A percentile compares a stretch with the other conserved stretches of the same genome.
These are phyloP conservation scores for Artibeus jamaicensis DNA, from an alignment of 2,797 vertebrate species.

Conservation along the genomic window DNA sequence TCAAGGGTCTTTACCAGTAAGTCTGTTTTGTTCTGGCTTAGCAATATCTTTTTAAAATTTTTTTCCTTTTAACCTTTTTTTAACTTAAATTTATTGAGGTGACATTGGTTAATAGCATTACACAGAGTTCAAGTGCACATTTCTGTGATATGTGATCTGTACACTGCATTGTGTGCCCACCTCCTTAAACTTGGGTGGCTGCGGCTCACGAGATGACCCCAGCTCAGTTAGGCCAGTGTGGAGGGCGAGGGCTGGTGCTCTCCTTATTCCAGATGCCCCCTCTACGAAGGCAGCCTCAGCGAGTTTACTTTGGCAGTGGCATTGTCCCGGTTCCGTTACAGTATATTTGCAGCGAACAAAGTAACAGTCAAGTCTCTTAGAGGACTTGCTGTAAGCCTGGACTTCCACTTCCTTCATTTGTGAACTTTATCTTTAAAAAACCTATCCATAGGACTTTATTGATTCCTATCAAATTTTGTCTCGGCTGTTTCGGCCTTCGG, in stretches of 20 bases:
- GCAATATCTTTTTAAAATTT: not conserved
- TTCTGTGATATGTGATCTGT: not conserved
- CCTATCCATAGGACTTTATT: not conserved
- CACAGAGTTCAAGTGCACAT: not conserved
- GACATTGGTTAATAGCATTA: not conserved
- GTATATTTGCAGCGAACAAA: not conserved
- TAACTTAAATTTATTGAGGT: not conserved
- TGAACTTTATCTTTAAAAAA: not conserved
- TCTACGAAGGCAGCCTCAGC: not conserved
- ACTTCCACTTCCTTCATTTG: not conserved
- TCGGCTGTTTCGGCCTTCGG: not conserved
- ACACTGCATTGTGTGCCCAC: not conserved
- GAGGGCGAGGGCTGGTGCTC: not conserved
- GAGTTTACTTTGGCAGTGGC: not conserved
- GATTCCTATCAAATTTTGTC: not conserved
- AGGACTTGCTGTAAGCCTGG: not conserved
- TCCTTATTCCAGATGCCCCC: not conserved
- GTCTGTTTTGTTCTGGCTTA: not conserved
- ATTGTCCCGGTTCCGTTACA: not conserved
- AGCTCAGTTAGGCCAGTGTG: not conserved
- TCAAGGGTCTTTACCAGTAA: not conserved
- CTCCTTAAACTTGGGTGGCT: not conserved
- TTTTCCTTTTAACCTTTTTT: not conserved
- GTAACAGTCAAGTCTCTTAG: not conserved
- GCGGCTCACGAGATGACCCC: not conserved